These are phyloP conservation scores for Beris morrisii DNA, from an alignment of 2,888 invertebrate genomes.

Conservation along the genomic window DNA sequence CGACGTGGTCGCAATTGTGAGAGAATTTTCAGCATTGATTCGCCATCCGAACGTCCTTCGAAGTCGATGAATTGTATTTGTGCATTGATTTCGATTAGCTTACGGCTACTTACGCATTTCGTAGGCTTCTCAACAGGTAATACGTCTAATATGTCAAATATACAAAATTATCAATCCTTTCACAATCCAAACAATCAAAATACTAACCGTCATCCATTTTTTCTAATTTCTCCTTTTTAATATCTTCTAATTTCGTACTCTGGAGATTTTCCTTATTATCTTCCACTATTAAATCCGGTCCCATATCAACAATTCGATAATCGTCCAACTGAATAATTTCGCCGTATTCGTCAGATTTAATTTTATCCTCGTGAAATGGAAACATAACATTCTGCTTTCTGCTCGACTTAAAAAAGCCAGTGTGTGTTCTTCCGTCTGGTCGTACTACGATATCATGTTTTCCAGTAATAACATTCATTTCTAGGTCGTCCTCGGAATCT, in stretches of 20 bases:
- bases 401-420: slow-evolving; percentile 82
- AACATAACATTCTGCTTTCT: slow-evolving; percentile 97
- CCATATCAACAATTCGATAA: slow-evolving; percentile 79
- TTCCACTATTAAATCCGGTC: slow-evolving; percentile 44
- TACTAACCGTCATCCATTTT: slow-evolving; percentile 36
- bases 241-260: slow-evolving; percentile 43
- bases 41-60: slow-evolving; percentile 90
- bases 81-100: slow-evolving; percentile 78
- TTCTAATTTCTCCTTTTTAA: slow-evolving; percentile 41
- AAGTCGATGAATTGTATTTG: slow-evolving; percentile 94
- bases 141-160: slow-evolving; percentile 47
- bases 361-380: slow-evolving; percentile 89
- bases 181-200: neutral
- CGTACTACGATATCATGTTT: slow-evolving; percentile 89
- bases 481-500: slow-evolving; percentile 79
- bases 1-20: slow-evolving; percentile 79
- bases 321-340: slow-evolving; percentile 93
- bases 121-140: slow-evolving; percentile 77
- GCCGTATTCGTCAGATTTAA: slow-evolving; percentile 94
- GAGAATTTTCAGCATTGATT: slow-evolving; percentile 79
- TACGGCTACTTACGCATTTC: slow-evolving; percentile 77
- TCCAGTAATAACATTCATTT: slow-evolving; percentile 81
- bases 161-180: neutral
- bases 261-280: slow-evolving; percentile 49
- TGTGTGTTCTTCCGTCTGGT: slow-evolving; percentile 67